Percentiles rank a stretch among this genome's conserved stretches.
Conservation (phyloP, 2,797 vertebrate species). For the Catharus ustulatus region DNA sequence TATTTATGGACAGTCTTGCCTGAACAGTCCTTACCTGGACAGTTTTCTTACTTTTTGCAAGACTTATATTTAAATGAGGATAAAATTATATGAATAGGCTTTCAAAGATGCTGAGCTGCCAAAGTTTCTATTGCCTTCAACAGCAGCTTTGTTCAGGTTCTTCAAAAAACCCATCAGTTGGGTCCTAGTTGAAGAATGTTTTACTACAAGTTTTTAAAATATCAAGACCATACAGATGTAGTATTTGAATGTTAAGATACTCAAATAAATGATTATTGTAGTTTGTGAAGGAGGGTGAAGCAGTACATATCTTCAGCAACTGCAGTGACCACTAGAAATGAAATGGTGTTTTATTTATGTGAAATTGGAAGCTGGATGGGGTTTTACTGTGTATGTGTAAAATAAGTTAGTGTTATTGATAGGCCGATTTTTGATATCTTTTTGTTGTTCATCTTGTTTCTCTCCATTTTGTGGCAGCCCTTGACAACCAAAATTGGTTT, state of each 20-base stretch:
- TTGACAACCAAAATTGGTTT: constrained; percentile 73
- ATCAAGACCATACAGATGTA: constrained; percentile 4
- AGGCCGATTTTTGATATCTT: constrained; percentile 61
- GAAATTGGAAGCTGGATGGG: constrained; percentile 58
- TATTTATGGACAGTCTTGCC: constrained; percentile 29
- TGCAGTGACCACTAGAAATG: constrained; percentile 47
- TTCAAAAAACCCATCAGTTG: background rate
- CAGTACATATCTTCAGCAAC: constrained; percentile 47
- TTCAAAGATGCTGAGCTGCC: background rate
- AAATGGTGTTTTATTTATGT: constrained; percentile 56
- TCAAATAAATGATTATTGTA: constrained; percentile 1
- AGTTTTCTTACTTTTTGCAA: constrained; percentile 13
- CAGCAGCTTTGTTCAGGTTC: background rate
- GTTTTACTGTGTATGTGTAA: constrained; percentile 56
- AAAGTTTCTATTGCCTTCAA: background rate
- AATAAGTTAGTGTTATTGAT: constrained; percentile 72
- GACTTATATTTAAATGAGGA: constrained; percentile 43
- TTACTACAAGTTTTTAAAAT: constrained; percentile 56
- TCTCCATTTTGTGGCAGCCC: constrained; percentile 60
- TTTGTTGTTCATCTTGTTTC: constrained; percentile 49
- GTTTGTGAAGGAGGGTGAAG: constrained; percentile 18
- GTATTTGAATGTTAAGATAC: constrained; percentile 16
- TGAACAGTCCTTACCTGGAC: background rate
- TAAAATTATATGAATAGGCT: constrained; percentile 17
- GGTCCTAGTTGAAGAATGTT: constrained; percentile 5